These are phyloP conservation scores for Lates calcarifer DNA, from an alignment of 2,113 vertebrate species.

Conservation along the genomic window DNA sequence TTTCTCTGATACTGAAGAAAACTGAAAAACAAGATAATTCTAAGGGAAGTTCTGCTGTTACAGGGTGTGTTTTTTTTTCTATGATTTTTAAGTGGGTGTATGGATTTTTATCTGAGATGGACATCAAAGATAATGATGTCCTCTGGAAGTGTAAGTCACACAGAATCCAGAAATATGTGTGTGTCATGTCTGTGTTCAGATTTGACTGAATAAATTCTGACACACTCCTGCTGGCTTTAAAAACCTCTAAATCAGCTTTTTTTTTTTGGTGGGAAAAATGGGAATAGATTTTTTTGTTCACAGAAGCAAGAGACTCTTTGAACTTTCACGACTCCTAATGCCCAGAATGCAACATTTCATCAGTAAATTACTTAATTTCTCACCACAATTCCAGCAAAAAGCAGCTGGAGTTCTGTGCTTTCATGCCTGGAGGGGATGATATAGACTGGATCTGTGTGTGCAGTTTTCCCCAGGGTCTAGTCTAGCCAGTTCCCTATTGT, in stretches of 20 bases:
- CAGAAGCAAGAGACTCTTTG: no score
- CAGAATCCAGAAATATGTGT: background rate
- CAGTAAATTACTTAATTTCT: background rate
- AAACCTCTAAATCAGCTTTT: no score
- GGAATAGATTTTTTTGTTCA: no score
- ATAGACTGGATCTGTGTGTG: background rate
- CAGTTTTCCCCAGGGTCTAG: background rate
- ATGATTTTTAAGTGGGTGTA: background rate
- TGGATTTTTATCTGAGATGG: background rate
- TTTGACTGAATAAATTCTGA: no score
- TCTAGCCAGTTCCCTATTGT: conserved; percentile 22
- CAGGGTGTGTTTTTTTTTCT: background rate
- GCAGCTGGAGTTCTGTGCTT: background rate
- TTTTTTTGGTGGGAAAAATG: no score
- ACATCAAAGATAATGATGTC: background rate
- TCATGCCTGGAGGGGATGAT: no score
- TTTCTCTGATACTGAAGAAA: no score
- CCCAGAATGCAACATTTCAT: background rate
- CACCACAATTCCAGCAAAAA: background rate
- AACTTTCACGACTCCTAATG: no score
- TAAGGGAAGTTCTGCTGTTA: no score
- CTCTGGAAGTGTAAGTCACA: no score
- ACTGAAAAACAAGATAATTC: no score
- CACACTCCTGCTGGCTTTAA: no score
- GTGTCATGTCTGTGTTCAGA: background rate